These are phyloP conservation scores for Choristoneura rosaceana DNA, from an alignment of 2,888 invertebrate species.

Conservation along the genomic window DNA sequence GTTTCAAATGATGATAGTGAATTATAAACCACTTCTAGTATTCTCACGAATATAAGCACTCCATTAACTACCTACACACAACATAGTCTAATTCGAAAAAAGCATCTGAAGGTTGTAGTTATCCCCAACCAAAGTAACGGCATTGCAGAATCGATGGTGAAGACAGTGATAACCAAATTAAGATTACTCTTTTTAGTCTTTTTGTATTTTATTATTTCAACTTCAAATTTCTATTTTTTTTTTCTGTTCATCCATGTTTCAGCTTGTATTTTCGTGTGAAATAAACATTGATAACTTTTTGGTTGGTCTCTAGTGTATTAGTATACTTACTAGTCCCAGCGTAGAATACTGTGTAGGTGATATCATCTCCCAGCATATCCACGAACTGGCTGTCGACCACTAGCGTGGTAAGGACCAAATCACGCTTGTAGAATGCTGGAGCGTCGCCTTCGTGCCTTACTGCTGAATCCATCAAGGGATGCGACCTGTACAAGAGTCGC, in stretches of 20 bases:
- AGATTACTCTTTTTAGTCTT: too few species aligned
- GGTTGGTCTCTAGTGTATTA: background rate
- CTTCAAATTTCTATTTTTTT: too few species aligned
- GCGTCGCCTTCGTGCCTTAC: slow-evolving; percentile 87
- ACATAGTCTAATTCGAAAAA: too few species aligned
- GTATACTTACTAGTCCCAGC: slow-evolving; percentile 85
- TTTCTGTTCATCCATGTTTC: too few species aligned
- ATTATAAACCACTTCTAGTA: too few species aligned
- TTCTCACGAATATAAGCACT: too few species aligned
- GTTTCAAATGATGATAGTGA: too few species aligned
- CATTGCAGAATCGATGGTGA: background rate
- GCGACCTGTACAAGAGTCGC: slow-evolving; percentile 72
- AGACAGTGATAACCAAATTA: background rate
- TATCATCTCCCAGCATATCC: slow-evolving; percentile 82
- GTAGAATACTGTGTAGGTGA: slow-evolving; percentile 86
- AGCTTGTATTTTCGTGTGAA: too few species aligned
- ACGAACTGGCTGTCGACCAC: slow-evolving; percentile 86
- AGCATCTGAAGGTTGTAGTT: too few species aligned
- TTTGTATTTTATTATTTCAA: too few species aligned
- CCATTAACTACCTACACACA: too few species aligned
- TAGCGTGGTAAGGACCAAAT: slow-evolving; percentile 86
- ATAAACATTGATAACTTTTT: background rate
- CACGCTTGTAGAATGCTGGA: slow-evolving; percentile 87
- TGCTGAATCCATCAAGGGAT: slow-evolving; percentile 90
- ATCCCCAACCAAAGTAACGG: too few species aligned